Evolutionary conservation across 2,797 vertebrate species (phyloP), one percentile per base, ranked within the genome.

Genomic region (Anabacerthia variegaticeps): DNA sequence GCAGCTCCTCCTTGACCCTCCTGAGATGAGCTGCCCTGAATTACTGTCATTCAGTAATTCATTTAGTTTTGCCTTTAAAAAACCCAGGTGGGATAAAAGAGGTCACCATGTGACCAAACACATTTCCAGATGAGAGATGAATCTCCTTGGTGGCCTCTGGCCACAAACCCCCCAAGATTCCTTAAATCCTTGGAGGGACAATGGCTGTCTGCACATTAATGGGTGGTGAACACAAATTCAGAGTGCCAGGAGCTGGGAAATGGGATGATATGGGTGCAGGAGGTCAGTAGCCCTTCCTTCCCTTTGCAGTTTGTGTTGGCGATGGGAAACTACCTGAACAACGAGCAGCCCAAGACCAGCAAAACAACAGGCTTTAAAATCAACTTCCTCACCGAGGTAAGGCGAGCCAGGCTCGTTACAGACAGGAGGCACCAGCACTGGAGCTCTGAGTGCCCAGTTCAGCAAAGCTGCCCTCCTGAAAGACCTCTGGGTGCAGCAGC

Each of bases 311-410:
- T 99, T 81, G 99, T 99, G 76, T 97, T 99, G 81, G 99, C 99
- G 1, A 99, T 99, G 99, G 99, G 99, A 46, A 99, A 99, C 95
- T 99, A 99, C 90, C 98, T 99, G 94, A 99, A 99, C 94, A 99
- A 99, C 0, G 99, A 99, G 65, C 99, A 99, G 95, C 99, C 99
- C 24, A 99, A 99, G 97, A 99, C 98, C 78, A 98, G 98, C 98
- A 99, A 98, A 97, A 99, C 99, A 1, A 99, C 99, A 0, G 99
- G 99, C 77, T 99, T 99, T 91, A 99, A 99, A 98, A 99, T 99
- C 97, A 99, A 99, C 98, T 99, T 99, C 95, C 98, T 99, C 22
- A 99, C 99, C 0, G 99, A 99, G 99, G 99, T 99, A 96, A 94
- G 41, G 6, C 0, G 2, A 10, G 28, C 11, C 13, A 6, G 4